phyloP scores from a whole-genome alignment of 1,140 invertebrate species.

The Trissolcus basalis region DNA sequence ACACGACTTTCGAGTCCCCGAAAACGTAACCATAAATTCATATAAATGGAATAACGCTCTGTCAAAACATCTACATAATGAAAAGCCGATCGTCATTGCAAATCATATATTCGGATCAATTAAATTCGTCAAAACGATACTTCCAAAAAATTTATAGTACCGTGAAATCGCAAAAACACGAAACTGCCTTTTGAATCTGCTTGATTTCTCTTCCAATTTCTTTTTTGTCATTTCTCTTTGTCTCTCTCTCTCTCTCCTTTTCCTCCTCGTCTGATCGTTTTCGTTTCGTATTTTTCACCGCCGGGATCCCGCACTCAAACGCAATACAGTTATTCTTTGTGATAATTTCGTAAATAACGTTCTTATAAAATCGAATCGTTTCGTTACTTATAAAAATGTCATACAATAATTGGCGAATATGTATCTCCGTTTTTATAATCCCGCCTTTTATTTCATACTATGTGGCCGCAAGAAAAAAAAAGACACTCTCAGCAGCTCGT shows the following conservation, averaged over 20 bases:
- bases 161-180: conserved; percentile 47
- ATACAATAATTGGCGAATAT: conserved; percentile 37
- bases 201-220: conserved; percentile 34
- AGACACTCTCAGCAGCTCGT: conserved; percentile 32
- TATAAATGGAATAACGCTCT: conserved; percentile 18
- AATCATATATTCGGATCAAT: conserved; percentile 51
- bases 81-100: conserved; percentile 38
- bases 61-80: conserved; percentile 33
- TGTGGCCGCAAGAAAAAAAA: conserved; percentile 26
- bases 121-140: conserved; percentile 53
- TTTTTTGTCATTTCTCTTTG: background rate
- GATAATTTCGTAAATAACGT: conserved; percentile 55
- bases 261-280: background rate
- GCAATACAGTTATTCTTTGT: conserved; percentile 51
- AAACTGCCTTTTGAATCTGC: conserved; percentile 35
- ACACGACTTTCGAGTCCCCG: conserved; percentile 5
- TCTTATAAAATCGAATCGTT: conserved; percentile 54
- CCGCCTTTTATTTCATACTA: conserved; percentile 36
- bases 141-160: conserved; percentile 41
- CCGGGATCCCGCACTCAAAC: conserved; percentile 11
- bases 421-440: conserved; percentile 45
- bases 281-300: background rate
- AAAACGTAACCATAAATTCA: conserved; percentile 32
- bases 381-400: conserved; percentile 48
- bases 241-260: background rate